Evolutionary conservation across 2,113 vertebrate genomes (phyloP).

Genomic region (Dasyornis broadbenti): DNA sequence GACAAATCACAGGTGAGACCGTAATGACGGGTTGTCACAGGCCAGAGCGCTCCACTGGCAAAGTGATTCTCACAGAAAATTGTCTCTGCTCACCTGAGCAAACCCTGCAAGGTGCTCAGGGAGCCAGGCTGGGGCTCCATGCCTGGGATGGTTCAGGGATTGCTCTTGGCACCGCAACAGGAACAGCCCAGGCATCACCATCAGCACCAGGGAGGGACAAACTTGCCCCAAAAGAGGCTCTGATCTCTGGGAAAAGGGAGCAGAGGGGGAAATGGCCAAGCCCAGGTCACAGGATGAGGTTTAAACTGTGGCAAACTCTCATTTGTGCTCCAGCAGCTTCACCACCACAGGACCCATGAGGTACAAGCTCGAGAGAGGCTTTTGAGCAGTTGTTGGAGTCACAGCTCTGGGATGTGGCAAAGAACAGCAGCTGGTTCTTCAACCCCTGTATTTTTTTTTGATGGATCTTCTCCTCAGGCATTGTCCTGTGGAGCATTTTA

Average conservation of each 20-base stretch:
- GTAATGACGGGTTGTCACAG: neutral
- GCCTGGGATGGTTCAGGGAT: neutral
- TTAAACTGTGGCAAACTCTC: neutral
- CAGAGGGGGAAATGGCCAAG: neutral
- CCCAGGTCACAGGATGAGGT: neutral
- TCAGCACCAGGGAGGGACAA: neutral
- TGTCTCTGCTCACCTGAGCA: slow-evolving; percentile 26
- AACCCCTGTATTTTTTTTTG: neutral
- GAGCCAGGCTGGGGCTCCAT: neutral
- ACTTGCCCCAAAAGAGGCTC: neutral
- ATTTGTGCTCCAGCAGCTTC: neutral
- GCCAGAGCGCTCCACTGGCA: neutral
- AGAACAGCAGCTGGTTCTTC: neutral
- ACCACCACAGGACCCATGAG: neutral
- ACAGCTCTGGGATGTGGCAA: neutral
- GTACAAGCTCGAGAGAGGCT: neutral
- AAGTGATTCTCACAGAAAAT: neutral
- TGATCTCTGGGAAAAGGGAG: neutral
- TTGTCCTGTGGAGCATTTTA: neutral
- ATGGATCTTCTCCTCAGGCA: neutral
- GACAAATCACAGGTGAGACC: neutral
- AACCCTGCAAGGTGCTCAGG: neutral
- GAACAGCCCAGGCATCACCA: rapidly evolving
- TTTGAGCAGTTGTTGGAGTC: neutral
- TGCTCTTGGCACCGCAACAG: neutral